phyloP scores from a whole-genome alignment of 53 echinoderm and acorn worm genomes.

The Crossaster papposus region DNA sequence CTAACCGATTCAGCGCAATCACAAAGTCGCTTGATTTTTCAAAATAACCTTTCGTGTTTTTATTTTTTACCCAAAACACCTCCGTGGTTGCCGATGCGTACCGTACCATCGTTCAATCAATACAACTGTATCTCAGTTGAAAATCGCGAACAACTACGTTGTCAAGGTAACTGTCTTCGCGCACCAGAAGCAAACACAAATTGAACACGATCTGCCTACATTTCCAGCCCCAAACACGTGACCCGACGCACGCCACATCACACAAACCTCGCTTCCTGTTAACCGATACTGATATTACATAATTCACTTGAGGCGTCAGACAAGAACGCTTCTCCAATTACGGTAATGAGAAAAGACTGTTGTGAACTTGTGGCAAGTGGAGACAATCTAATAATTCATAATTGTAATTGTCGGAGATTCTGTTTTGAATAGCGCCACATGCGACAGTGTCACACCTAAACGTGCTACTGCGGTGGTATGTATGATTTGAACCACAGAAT shows the following conservation, averaged over 20 bases:
- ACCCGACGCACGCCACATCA: conserved; percentile 7
- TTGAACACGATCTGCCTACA: conserved; percentile 40
- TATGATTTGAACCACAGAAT: neutral
- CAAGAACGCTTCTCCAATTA: conserved; percentile 1
- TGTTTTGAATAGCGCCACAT: conserved; percentile 35
- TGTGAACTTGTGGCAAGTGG: neutral
- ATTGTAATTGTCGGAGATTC: conserved; percentile 16
- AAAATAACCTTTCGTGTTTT: conserved; percentile 3
- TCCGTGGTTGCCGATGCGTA: conserved; percentile 15
- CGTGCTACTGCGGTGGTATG: neutral
- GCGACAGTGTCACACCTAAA: conserved; percentile 4
- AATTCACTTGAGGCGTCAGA: conserved; percentile 11
- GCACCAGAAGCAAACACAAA: conserved; percentile 48
- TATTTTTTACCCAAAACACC: neutral
- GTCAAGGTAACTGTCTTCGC: conserved; percentile 26
- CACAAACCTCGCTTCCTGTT: neutral
- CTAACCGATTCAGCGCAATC: no score
- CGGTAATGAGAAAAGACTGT: conserved; percentile 25
- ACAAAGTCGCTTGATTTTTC: no score
- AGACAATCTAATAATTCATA: neutral
- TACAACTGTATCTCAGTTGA: neutral
- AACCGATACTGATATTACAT: conserved; percentile 31
- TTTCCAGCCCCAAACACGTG: conserved; percentile 44
- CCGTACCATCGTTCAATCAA: conserved; percentile 2
- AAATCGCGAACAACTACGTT: neutral